Evolutionary conservation across 37 sponge, comb jelly and placozoan species (phyloP), one percentile per base, ranked within the genome.

Genomic region (Spongilla lacustris): DNA sequence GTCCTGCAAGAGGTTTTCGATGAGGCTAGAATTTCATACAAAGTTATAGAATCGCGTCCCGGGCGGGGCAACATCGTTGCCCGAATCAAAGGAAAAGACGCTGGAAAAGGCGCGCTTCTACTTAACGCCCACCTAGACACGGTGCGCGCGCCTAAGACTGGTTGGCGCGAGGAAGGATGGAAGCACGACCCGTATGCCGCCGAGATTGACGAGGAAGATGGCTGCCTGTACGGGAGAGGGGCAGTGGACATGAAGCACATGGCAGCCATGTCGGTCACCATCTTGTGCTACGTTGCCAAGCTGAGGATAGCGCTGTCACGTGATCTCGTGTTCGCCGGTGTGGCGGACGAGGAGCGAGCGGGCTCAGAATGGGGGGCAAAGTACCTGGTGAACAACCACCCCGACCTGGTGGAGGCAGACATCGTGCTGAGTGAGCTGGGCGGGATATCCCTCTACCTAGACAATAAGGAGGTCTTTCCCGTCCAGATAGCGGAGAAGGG

Each of bases 241-340:
- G 83, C 96, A 9, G 72, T 95, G 31, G 96, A 95, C 66, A 95
- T 95, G 96, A 95, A 95, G 36, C 72, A 95, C 74, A 92, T 95
- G 96, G 96, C 91, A 6, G 96, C 96, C 32, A 87, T 87, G 88
- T 90, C 87, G 10, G 88, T 89, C 58, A 69, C 83, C 4, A 30
- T 92, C 34, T 50, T 95, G 26, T 78, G 93, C 50, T 95, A 92
- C 71, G 33, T 95, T 0, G 86, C 89, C 67, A 83, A 75, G 31
- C 36, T 71, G 22, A 74, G 74, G 71, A 90, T 95, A 17, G 34
- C 29, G 35, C 85, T 95, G 4, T 41, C 83, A 0, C 80, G 96
- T 26, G 96, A 95, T 46, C 88, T 95, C n/a, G 77, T 95, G 0
- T 92, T 95, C 87, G 93, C 93, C 29, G 96, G 92, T 12, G 69